Percentiles rank a stretch among this genome's conserved stretches.
Evolutionary conservation across 2,888 invertebrate genomes (phyloP).

Genomic region (Harpagoxenus sublaevis): DNA sequence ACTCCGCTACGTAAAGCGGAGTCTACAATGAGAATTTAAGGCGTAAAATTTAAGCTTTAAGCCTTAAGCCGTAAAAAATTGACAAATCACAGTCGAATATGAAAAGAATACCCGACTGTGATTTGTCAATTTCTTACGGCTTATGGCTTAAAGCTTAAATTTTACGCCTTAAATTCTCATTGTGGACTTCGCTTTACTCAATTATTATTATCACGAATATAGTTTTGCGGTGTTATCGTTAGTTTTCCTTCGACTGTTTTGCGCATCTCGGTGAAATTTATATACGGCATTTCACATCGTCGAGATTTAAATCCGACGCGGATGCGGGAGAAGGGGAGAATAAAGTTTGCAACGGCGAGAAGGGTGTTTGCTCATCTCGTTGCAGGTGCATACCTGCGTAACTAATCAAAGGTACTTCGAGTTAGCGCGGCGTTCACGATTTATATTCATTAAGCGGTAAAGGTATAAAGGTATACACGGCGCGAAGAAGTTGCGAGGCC

Average conservation of each 20-base stretch:
- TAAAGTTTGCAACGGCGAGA: slow-evolving; percentile 34
- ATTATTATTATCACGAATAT: slow-evolving; percentile 3
- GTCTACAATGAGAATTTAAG: too few species aligned
- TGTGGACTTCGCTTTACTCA: not conserved
- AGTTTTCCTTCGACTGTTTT: slow-evolving; percentile 28
- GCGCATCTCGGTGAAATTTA: slow-evolving; percentile 25
- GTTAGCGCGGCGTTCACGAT: slow-evolving; percentile 54
- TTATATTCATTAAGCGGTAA: slow-evolving; percentile 70
- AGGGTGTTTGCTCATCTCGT: slow-evolving; percentile 35
- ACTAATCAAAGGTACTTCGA: slow-evolving; percentile 64
- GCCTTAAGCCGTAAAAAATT: too few species aligned
- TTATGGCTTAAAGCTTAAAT: too few species aligned
- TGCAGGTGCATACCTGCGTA: slow-evolving; percentile 58
- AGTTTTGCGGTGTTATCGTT: slow-evolving; percentile 11
- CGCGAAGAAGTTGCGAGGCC: slow-evolving; percentile 61
- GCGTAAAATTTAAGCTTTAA: too few species aligned
- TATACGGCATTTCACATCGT: slow-evolving; percentile 27
- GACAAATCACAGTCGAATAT: too few species aligned
- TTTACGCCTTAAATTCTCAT: too few species aligned
- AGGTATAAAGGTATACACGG: slow-evolving; percentile 21
- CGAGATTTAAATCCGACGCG: slow-evolving; percentile 47
- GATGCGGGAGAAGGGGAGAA: not conserved
- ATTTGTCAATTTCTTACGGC: too few species aligned
- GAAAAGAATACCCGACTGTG: too few species aligned
- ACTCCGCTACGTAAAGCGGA: not conserved